Conservation (phyloP, 92 coral and sea anemone species). For the Palythoa grandis region DNA sequence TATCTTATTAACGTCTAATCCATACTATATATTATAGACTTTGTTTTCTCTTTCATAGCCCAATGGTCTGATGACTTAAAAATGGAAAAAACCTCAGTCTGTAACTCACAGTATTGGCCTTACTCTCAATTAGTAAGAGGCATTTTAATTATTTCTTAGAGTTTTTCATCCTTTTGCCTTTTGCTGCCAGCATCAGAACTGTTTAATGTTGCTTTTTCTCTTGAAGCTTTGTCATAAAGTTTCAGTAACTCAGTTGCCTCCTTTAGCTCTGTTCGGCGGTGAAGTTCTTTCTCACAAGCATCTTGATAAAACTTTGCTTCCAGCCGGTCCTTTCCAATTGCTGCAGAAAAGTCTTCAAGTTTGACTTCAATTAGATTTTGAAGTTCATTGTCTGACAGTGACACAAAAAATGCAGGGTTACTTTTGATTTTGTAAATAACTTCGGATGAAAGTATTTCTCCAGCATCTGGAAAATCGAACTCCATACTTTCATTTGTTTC, state of each 20-base stretch:
- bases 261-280: slow-evolving; percentile 71
- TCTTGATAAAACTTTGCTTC: slow-evolving; percentile 71
- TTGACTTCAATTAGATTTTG: slow-evolving; percentile 57
- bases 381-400: slow-evolving; percentile 85
- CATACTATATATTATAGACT: no score
- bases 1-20: no score
- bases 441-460: slow-evolving; percentile 49
- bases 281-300: slow-evolving; percentile 86
- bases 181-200: slow-evolving; percentile 21
- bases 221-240: slow-evolving; percentile 75
- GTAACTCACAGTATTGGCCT: no score
- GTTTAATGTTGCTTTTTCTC: slow-evolving; percentile 7
- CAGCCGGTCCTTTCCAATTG: slow-evolving; percentile 49
- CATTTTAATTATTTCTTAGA: not conserved
- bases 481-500: slow-evolving; percentile 76
- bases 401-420: slow-evolving; percentile 89
- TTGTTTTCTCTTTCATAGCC: no score
- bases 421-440: slow-evolving; percentile 63
- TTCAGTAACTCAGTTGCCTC: slow-evolving; percentile 82
- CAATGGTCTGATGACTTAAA: no score
- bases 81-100: no score
- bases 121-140: no score
- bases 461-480: slow-evolving; percentile 66
- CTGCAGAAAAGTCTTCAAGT: slow-evolving; percentile 50
- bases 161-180: not conserved